Percentiles rank a stretch among this genome's conserved stretches.
phyloP scores from a whole-genome alignment of 2,113 vertebrate species.

The Cacatua alba region DNA sequence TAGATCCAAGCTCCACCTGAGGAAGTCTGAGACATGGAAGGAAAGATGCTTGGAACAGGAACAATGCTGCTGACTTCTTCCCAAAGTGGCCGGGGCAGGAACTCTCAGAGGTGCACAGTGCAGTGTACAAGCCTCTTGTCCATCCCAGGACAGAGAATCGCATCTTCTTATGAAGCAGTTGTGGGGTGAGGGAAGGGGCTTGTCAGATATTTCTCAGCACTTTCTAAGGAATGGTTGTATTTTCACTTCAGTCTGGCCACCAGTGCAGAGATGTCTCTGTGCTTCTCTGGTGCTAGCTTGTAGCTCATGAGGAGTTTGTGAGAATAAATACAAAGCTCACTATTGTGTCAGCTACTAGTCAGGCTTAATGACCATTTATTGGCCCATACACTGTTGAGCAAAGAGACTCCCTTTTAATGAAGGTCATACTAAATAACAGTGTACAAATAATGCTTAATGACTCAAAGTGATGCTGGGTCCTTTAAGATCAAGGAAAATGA shows the following conservation, averaged over 20 bases:
- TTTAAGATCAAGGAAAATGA: slow-evolving; percentile 26
- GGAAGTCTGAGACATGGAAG: neutral
- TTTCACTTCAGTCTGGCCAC: neutral
- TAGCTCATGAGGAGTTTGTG: neutral
- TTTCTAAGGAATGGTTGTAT: neutral
- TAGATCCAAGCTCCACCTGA: neutral
- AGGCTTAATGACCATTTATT: slow-evolving; percentile 20
- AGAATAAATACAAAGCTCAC: neutral
- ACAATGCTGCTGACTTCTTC: neutral
- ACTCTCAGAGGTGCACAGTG: neutral
- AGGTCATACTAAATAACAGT: slow-evolving; percentile 17
- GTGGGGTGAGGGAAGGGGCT: neutral
- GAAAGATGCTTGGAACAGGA: neutral
- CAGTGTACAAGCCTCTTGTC: neutral
- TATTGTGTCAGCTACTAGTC: neutral
- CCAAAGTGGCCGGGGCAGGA: neutral
- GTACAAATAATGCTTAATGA: slow-evolving; percentile 32
- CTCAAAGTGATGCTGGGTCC: neutral
- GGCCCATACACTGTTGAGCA: neutral
- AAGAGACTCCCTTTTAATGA: slow-evolving; percentile 42
- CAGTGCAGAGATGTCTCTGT: neutral
- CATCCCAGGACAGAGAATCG: neutral
- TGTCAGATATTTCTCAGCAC: neutral
- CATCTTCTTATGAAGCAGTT: neutral
- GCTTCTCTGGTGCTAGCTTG: neutral